phyloP scores from a whole-genome alignment of 2,113 vertebrate species.

The Daubentonia madagascariensis region DNA sequence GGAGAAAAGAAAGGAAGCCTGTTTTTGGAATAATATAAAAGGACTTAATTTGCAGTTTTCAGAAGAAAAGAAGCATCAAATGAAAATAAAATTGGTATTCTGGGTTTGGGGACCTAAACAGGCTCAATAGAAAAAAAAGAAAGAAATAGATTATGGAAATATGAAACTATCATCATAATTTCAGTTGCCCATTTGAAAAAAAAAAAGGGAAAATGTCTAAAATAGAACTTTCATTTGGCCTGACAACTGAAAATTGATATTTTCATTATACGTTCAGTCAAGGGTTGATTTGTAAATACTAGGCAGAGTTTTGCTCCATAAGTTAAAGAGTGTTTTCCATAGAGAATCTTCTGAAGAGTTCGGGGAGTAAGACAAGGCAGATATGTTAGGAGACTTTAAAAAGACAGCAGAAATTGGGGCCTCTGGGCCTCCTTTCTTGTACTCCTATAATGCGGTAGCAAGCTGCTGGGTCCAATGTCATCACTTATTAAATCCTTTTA shows the following conservation, averaged over 20 bases:
- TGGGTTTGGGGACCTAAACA: constrained; percentile 19
- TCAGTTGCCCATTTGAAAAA: constrained; percentile 36
- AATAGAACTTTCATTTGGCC: constrained; percentile 25
- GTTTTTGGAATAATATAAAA: constrained; percentile 46
- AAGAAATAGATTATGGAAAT: constrained; percentile 40
- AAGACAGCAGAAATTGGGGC: not conserved
- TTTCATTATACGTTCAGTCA: constrained; percentile 10
- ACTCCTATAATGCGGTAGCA: not conserved
- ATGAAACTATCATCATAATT: constrained; percentile 35
- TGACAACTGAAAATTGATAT: constrained; percentile 43
- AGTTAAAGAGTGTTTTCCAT: not conserved
- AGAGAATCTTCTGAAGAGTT: not conserved
- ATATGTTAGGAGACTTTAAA: not conserved
- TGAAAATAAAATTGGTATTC: constrained; percentile 54
- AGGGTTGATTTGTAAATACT: not conserved
- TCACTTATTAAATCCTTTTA: not conserved
- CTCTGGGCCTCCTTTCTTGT: not conserved
- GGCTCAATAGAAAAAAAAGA: not conserved
- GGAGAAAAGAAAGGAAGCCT: constrained; percentile 22
- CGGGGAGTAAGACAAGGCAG: not conserved
- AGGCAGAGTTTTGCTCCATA: not conserved
- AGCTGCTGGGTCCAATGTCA: not conserved
- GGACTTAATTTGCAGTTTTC: constrained; percentile 57
- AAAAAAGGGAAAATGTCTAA: not conserved
- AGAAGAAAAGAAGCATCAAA: constrained; percentile 45